Evolutionary conservation across 2,888 invertebrate genomes (phyloP).

Genomic region (Tetranychus piercei): DNA sequence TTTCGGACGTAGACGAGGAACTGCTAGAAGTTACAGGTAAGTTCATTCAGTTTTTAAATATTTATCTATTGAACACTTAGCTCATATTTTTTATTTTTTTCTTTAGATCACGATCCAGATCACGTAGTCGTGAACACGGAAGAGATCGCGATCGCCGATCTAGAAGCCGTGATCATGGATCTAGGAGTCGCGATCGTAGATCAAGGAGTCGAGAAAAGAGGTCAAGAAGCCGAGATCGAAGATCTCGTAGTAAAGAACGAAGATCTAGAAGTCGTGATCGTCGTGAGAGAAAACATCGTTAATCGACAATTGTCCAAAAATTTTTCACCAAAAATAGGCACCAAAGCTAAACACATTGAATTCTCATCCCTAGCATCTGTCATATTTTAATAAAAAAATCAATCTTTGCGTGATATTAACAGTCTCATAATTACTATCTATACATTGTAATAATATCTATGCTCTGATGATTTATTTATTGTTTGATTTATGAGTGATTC

Average conservation of each 20-base stretch:
- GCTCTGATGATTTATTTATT: too few species aligned
- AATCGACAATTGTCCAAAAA: not conserved
- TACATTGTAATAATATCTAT: too few species aligned
- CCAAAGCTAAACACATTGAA: not conserved
- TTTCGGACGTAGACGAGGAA: not conserved
- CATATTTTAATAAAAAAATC: not conserved
- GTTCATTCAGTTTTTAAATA: not conserved
- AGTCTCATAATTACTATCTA: too few species aligned
- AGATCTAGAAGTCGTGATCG: not conserved
- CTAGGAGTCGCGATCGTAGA: constrained; percentile 8
- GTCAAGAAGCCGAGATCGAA: not conserved
- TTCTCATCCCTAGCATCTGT: not conserved
- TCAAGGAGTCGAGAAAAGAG: not conserved
- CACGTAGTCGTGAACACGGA: not conserved
- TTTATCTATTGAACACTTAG: not conserved
- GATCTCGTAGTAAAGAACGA: too few species aligned
- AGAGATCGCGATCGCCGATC: not conserved
- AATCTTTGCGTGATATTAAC: too few species aligned
- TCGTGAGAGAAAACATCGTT: not conserved
- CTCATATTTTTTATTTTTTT: not conserved
- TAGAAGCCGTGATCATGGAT: not conserved
- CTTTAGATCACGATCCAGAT: not conserved
- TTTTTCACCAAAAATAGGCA: not conserved
- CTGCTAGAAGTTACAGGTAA: not conserved
- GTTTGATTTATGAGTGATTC: too few species aligned